Conservation (phyloP, 2,888 invertebrate species). For the Apamea monoglypha region DNA sequence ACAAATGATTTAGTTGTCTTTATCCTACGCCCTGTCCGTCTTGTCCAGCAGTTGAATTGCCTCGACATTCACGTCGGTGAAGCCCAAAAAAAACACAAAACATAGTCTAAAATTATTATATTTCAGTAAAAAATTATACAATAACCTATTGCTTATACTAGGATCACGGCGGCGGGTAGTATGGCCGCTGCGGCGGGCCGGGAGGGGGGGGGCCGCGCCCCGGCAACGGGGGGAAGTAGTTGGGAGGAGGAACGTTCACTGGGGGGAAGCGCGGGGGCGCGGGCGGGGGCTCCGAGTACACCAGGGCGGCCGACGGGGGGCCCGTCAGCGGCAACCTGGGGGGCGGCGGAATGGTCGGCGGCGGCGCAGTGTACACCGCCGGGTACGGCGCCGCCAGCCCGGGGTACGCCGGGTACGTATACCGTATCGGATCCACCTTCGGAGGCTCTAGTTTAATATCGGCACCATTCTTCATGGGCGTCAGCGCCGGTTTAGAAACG, state of each 20-base stretch:
- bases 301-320: constrained; percentile 76
- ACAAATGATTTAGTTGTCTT: background rate
- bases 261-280: constrained; percentile 78
- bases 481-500: constrained; percentile 72
- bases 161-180: constrained; percentile 85
- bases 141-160: constrained; percentile 71
- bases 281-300: constrained; percentile 87
- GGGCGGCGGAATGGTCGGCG: constrained; percentile 75
- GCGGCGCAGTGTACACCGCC: constrained; percentile 85
- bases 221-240: constrained; percentile 80
- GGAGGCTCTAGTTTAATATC: constrained; percentile 81
- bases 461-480: constrained; percentile 86
- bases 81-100: constrained; percentile 66
- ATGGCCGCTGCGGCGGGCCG: constrained; percentile 81
- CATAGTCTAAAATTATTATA: constrained; percentile 81
- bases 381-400: constrained; percentile 82
- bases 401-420: constrained; percentile 79
- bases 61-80: background rate
- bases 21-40: background rate
- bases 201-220: constrained; percentile 77
- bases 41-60: background rate
- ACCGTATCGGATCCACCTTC: constrained; percentile 80
- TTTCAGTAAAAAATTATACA: constrained; percentile 85
- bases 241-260: constrained; percentile 84
- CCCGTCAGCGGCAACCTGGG: constrained; percentile 75